Evolutionary conservation across 1,140 invertebrate species (phyloP).

Genomic region (Delia radicum): DNA sequence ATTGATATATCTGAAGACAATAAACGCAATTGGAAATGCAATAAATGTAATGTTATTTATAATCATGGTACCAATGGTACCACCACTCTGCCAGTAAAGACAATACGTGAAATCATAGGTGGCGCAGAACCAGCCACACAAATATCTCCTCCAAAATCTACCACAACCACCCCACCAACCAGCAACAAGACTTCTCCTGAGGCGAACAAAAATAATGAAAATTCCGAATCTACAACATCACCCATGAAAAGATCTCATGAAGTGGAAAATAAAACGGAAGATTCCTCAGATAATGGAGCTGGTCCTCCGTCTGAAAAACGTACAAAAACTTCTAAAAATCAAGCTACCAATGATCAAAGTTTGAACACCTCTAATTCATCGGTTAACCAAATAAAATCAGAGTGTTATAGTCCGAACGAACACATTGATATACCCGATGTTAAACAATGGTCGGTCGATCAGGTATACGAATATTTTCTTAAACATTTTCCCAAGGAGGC

Average conservation of each 20-base stretch:
- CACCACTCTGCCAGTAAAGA: conserved; percentile 24
- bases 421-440: conserved; percentile 29
- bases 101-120: conserved; percentile 27
- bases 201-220: not conserved
- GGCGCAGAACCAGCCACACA: not conserved
- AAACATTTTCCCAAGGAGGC: conserved; percentile 44
- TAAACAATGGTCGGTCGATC: conserved; percentile 39
- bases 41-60: conserved; percentile 27
- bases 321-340: not conserved
- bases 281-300: not conserved
- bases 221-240: not conserved
- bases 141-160: not conserved
- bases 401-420: conserved; percentile 27
- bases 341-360: not conserved
- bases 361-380: not conserved
- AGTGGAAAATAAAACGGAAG: not conserved
- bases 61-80: not conserved
- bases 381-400: not conserved
- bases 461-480: conserved; percentile 38
- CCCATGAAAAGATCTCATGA: not conserved
- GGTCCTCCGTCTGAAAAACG: not conserved
- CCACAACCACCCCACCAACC: not conserved
- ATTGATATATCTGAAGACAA: conserved; percentile 25
- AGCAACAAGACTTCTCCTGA: no score
- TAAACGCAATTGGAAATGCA: conserved; percentile 41